These are phyloP conservation scores for Graptemys geographica DNA, from an alignment of 2,797 vertebrate species.

Conservation along the genomic window DNA sequence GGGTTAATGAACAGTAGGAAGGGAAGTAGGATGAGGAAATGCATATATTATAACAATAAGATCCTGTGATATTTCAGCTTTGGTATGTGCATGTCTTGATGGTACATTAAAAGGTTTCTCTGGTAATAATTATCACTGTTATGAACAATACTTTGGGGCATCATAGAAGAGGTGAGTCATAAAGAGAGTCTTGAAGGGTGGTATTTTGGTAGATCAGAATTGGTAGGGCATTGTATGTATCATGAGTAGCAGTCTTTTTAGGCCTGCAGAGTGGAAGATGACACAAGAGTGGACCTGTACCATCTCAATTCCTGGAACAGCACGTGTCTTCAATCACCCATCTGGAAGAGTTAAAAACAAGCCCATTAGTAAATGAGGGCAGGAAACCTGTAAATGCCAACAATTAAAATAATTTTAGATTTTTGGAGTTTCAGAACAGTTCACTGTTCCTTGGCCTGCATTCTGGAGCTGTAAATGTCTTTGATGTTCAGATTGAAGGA, in stretches of 20 bases:
- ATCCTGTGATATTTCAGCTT: not conserved
- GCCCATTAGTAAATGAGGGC: not conserved
- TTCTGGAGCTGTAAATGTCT: slow-evolving; percentile 25
- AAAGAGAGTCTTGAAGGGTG: not conserved
- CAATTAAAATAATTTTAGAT: not conserved
- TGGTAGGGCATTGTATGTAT: not conserved
- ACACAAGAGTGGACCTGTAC: not conserved
- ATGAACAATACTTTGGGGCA: not conserved
- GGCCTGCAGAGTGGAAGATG: not conserved
- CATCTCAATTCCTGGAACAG: not conserved
- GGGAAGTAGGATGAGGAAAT: not conserved
- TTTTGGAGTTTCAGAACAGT: slow-evolving; percentile 21
- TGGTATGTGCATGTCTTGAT: not conserved
- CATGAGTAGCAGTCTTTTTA: not conserved
- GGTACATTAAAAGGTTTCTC: not conserved
- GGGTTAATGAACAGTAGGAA: not conserved
- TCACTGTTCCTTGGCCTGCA: slow-evolving; percentile 41
- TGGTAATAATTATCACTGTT: not conserved
- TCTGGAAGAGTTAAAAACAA: not conserved
- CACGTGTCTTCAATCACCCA: not conserved
- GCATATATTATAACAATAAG: not conserved
- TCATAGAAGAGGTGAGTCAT: not conserved
- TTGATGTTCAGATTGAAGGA: slow-evolving; percentile 2
- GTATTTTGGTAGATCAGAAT: not conserved
- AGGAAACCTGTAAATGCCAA: slow-evolving; percentile 8